Conservation (phyloP, 2,888 invertebrate genomes). For the Drosophila niveifrons region DNA sequence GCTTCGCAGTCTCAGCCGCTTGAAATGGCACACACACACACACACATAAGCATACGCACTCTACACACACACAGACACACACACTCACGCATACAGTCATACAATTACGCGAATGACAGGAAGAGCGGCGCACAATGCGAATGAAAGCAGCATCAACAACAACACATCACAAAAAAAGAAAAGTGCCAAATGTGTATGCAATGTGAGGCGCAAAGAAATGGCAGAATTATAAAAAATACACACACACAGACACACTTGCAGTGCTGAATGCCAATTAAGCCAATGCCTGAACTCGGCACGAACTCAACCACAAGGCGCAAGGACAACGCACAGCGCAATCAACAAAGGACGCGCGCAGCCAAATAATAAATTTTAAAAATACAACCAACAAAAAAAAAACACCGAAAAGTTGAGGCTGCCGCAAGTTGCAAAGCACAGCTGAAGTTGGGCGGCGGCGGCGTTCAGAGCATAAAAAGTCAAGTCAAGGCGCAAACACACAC, state of each 20-base stretch:
- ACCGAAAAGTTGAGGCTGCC: not conserved
- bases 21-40: slow-evolving; percentile 55
- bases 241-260: slow-evolving; percentile 20
- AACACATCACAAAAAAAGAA: slow-evolving; percentile 34
- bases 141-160: slow-evolving; percentile 58
- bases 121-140: slow-evolving; percentile 77
- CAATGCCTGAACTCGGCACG: slow-evolving; percentile 67
- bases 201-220: slow-evolving; percentile 65
- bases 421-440: not conserved
- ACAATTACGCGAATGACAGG: slow-evolving; percentile 79
- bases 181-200: slow-evolving; percentile 69
- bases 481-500: slow-evolving; percentile 52
- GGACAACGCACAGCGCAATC: slow-evolving; percentile 61
- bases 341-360: slow-evolving; percentile 72
- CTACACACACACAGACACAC: slow-evolving; percentile 16
- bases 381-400: not conserved
- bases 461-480: slow-evolving; percentile 40
- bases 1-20: slow-evolving; percentile 62
- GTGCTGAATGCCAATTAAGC: slow-evolving; percentile 77
- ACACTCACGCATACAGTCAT: slow-evolving; percentile 25
- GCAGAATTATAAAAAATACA: slow-evolving; percentile 73
- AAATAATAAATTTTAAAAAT: slow-evolving; percentile 71
- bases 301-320: slow-evolving; percentile 31
- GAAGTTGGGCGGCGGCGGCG: slow-evolving; percentile 40
- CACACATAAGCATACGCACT: slow-evolving; percentile 15